Percentiles rank a stretch among this genome's conserved stretches.
Conservation (phyloP, 2,113 vertebrate genomes). For the Coreoperca whiteheadi region DNA sequence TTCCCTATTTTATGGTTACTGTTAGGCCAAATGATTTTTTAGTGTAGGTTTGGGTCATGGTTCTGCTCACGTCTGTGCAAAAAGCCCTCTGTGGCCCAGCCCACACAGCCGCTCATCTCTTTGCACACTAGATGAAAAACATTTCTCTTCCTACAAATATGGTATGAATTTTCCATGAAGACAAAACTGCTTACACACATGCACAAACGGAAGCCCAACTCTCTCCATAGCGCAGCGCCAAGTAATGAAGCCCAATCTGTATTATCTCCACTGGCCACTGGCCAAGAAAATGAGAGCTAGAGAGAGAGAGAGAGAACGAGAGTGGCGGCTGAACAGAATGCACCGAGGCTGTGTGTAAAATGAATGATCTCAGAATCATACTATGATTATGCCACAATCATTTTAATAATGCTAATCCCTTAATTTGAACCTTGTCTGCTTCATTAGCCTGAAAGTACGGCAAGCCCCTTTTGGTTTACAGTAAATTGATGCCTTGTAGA, state of each 20-base stretch:
- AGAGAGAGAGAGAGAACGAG: background rate
- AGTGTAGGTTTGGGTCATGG: background rate
- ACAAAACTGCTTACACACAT: background rate
- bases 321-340: background rate
- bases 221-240: background rate
- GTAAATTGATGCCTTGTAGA: background rate
- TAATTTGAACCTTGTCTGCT: conserved; percentile 7
- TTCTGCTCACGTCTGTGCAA: background rate
- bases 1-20: background rate
- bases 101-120: no score
- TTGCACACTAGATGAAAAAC: background rate
- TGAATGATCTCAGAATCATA: background rate
- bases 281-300: conserved; percentile 9
- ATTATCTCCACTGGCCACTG: conserved; percentile 5
- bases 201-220: background rate
- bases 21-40: background rate
- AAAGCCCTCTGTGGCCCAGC: background rate
- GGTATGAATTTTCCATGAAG: conserved; percentile 11
- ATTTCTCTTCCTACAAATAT: background rate
- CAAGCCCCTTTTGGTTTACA: background rate
- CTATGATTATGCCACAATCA: background rate
- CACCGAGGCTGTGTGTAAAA: conserved; percentile 1
- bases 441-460: background rate
- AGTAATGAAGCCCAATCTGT: conserved; percentile 18
- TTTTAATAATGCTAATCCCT: background rate